Evolutionary conservation across 2,888 invertebrate genomes (phyloP).

Genomic region (Andrena haemorrhoa): DNA sequence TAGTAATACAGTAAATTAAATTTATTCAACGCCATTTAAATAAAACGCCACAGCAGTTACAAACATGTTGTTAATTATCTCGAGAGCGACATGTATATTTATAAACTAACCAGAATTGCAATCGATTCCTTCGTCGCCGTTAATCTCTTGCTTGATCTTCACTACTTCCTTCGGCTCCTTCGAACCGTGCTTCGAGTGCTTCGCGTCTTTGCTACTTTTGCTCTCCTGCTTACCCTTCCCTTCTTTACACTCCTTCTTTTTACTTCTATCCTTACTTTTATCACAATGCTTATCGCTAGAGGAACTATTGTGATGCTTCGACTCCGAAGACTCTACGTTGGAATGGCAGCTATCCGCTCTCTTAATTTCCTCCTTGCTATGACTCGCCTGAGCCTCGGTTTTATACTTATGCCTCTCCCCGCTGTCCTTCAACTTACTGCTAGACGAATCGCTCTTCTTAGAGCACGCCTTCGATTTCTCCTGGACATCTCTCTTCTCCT

Average conservation of each 20-base stretch:
- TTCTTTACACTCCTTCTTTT: slow-evolving; percentile 67
- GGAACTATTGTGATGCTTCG: slow-evolving; percentile 76
- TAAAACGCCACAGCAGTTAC: slow-evolving; percentile 16
- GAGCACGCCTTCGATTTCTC: slow-evolving; percentile 65
- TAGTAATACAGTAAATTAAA: slow-evolving; percentile 22
- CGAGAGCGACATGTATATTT: slow-evolving; percentile 9
- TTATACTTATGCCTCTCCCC: slow-evolving; percentile 73
- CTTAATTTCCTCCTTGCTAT: slow-evolving; percentile 70
- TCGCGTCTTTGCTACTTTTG: slow-evolving; percentile 60
- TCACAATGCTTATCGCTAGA: slow-evolving; percentile 75
- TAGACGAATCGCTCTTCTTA: slow-evolving; percentile 59
- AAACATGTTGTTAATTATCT: not conserved
- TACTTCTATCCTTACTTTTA: slow-evolving; percentile 72
- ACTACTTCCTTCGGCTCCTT: slow-evolving; percentile 75
- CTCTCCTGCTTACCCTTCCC: slow-evolving; percentile 62
- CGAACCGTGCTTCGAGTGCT: slow-evolving; percentile 60
- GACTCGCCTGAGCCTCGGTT: slow-evolving; percentile 68
- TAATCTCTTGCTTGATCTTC: slow-evolving; percentile 84
- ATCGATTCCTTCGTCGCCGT: slow-evolving; percentile 89
- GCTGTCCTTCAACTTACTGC: slow-evolving; percentile 61
- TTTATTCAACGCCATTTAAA: slow-evolving; percentile 22
- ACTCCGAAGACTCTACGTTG: slow-evolving; percentile 75
- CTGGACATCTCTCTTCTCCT: slow-evolving; percentile 64
- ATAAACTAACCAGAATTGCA: slow-evolving; percentile 87
- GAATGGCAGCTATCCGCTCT: slow-evolving; percentile 70